Conservation (phyloP, 2,797 vertebrate genomes). For the Hapalemur alaotrensis region DNA sequence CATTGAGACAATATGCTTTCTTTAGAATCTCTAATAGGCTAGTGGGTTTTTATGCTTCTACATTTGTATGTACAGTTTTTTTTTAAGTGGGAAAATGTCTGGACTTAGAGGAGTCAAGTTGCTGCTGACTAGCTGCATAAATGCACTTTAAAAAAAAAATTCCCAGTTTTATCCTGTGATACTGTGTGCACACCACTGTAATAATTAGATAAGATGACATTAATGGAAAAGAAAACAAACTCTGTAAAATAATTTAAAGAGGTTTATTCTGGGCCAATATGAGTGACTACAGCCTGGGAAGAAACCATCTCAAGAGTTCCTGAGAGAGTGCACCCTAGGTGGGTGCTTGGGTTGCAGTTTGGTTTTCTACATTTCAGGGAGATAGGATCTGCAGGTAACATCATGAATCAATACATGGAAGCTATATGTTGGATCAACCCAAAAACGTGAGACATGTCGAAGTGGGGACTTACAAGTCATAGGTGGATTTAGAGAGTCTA, state of each 20-base stretch:
- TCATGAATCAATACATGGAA: neutral
- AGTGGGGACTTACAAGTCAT: neutral
- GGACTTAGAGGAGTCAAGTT: neutral
- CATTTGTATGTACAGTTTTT: neutral
- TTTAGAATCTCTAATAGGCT: neutral
- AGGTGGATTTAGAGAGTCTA: neutral
- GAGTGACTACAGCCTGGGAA: no score
- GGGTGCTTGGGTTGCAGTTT: no score
- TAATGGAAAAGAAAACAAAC: neutral
- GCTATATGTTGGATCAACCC: neutral
- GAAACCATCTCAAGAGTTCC: no score
- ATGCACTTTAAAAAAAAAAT: neutral
- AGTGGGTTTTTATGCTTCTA: neutral
- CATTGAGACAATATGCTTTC: neutral
- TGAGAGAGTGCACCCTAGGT: no score
- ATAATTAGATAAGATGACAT: neutral
- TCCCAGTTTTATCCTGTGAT: neutral
- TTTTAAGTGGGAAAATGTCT: neutral
- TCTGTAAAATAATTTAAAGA: no score
- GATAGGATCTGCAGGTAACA: no score
- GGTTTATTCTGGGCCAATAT: no score
- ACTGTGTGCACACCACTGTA: neutral
- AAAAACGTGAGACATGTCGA: neutral
- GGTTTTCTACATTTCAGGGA: no score
- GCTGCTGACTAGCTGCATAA: neutral